Conservation (phyloP, 2,113 vertebrate species). For the Seriola rivoliana region DNA sequence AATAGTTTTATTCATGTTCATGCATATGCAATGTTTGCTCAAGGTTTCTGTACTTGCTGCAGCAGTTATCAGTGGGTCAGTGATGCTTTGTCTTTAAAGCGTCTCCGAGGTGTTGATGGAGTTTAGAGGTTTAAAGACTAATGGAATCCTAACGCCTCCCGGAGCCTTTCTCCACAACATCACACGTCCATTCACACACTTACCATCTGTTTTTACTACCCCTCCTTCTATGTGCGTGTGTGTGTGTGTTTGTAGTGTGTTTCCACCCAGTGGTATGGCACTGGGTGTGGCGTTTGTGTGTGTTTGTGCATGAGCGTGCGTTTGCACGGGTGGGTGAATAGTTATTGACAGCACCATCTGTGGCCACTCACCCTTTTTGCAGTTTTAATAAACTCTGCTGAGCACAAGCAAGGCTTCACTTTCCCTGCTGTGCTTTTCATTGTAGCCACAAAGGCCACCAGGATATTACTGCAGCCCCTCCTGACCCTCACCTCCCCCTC, state of each 20-base stretch:
- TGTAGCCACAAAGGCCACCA: constrained; percentile 67
- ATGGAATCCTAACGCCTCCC: constrained; percentile 60
- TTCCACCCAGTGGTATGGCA: constrained; percentile 38
- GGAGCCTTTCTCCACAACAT: constrained; percentile 38
- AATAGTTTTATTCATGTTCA: too few species aligned
- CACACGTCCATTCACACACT: constrained; percentile 56
- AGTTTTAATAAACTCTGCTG: constrained; percentile 82
- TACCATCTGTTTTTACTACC: constrained; percentile 63
- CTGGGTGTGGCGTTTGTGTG: constrained; percentile 49
- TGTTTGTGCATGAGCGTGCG: constrained; percentile 43
- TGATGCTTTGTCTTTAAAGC: neutral
- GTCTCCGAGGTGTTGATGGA: constrained; percentile 57
- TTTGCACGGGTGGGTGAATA: constrained; percentile 57
- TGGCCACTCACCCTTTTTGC: constrained; percentile 72
- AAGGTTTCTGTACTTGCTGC: neutral
- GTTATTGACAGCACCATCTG: constrained; percentile 85
- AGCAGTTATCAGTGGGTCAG: constrained; percentile 5
- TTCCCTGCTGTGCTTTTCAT: constrained; percentile 79
- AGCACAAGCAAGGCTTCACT: constrained; percentile 57
- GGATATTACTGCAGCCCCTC: constrained; percentile 40
- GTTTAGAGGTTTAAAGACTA: constrained; percentile 43
- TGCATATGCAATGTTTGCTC: too few species aligned
- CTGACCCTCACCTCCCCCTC: neutral
- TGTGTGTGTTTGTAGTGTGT: constrained; percentile 24
- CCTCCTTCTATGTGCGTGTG: constrained; percentile 23